Conservation (phyloP, 2,797 vertebrate genomes). For the Steatocranus sp. region DNA sequence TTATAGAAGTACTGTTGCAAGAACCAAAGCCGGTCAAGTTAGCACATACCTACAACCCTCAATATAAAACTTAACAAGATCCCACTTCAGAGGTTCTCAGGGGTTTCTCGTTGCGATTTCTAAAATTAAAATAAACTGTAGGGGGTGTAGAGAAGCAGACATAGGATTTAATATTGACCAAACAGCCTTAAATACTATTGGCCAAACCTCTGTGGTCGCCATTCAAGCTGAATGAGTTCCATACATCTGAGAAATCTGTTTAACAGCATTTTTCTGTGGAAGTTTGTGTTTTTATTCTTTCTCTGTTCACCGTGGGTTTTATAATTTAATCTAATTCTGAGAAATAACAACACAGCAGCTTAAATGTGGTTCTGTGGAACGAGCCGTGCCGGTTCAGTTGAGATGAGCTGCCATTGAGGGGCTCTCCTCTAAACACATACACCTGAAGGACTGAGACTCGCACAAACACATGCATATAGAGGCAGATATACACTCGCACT, state of each 20-base stretch:
- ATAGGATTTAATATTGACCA: constrained; percentile 38
- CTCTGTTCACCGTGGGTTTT: neutral
- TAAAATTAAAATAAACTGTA: constrained; percentile 33
- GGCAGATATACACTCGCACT: neutral
- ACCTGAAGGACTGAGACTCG: constrained; percentile 1
- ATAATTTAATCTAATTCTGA: neutral
- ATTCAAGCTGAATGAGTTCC: constrained; percentile 30
- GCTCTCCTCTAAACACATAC: neutral
- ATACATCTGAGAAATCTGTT: constrained; percentile 20
- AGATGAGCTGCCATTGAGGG: neutral
- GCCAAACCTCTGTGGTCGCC: neutral
- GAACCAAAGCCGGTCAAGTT: constrained; percentile 37
- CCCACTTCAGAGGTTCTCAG: constrained; percentile 44
- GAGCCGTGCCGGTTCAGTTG: neutral
- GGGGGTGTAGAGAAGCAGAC: constrained; percentile 10
- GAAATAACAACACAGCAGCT: neutral
- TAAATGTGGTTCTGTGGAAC: neutral
- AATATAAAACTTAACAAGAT: constrained; percentile 45
- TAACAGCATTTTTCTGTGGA: neutral
- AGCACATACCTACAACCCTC: constrained; percentile 50
- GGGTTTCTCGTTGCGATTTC: constrained; percentile 41
- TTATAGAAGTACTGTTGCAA: constrained; percentile 59
- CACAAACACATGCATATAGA: neutral
- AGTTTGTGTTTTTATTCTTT: neutral
- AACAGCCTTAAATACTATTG: constrained; percentile 29